Evolutionary conservation across 2,113 vertebrate genomes (phyloP).

Genomic region (Scartelaos histophorus): DNA sequence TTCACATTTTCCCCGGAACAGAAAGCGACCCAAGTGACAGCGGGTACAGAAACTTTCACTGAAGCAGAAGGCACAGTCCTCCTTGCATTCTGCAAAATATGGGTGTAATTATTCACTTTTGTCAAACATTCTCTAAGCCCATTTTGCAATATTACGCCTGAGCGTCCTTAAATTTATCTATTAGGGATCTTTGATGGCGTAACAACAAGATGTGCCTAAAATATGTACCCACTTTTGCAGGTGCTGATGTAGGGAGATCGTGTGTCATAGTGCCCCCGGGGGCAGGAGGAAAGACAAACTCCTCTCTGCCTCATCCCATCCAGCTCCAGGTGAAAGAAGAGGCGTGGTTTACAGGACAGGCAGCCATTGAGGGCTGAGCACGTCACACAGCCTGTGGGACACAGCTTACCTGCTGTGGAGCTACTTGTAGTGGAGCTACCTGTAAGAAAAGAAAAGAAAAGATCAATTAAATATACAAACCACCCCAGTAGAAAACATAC

Average conservation of each 20-base stretch:
- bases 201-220: slow-evolving; percentile 12
- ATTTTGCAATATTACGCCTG: background rate
- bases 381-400: slow-evolving; percentile 85
- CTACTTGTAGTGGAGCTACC: slow-evolving; percentile 82
- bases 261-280: slow-evolving; percentile 84
- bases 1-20: slow-evolving; percentile 88
- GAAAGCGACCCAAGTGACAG: slow-evolving; percentile 87
- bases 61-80: slow-evolving; percentile 91
- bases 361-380: slow-evolving; percentile 90
- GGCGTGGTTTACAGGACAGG: slow-evolving; percentile 88
- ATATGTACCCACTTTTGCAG: slow-evolving; percentile 83
- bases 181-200: background rate
- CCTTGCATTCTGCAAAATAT: slow-evolving; percentile 85
- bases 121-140: background rate
- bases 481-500: background rate
- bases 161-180: background rate
- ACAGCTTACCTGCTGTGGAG: slow-evolving; percentile 80
- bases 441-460: slow-evolving; percentile 37
- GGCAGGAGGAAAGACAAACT: slow-evolving; percentile 86
- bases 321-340: slow-evolving; percentile 91
- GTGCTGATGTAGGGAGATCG: slow-evolving; percentile 88
- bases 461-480: background rate
- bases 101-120: background rate
- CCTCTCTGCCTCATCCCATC: slow-evolving; percentile 89
- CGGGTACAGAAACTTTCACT: slow-evolving; percentile 92